Percentiles rank a stretch among this genome's conserved stretches.
Conservation (phyloP, 2,888 invertebrate genomes). For the Sicus ferrugineus region DNA sequence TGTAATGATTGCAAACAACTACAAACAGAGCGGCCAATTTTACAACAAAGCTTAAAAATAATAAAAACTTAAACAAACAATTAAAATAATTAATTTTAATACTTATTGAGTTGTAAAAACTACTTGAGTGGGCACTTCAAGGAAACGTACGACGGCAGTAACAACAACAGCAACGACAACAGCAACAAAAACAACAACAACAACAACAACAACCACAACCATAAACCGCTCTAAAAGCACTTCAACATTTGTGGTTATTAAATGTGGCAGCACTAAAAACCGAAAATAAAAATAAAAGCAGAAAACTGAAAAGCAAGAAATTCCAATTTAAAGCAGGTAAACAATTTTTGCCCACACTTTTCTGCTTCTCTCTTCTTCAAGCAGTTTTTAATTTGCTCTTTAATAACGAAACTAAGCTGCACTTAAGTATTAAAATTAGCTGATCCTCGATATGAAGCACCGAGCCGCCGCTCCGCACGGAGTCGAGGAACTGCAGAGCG, state of each 20-base stretch:
- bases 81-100: constrained; percentile 28
- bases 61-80: background rate
- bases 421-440: constrained; percentile 33
- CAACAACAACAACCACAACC: background rate
- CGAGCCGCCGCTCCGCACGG: background rate
- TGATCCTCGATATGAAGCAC: constrained; percentile 24
- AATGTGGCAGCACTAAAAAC: background rate
- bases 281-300: background rate
- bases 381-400: constrained; percentile 31
- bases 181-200: background rate
- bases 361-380: constrained; percentile 13
- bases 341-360: background rate
- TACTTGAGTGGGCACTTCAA: constrained; percentile 16
- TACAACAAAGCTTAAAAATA: background rate
- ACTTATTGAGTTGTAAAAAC: constrained; percentile 25
- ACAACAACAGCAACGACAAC: background rate
- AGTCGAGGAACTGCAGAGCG: background rate
- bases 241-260: background rate
- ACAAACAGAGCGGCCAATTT: background rate
- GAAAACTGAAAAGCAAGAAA: background rate
- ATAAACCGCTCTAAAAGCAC: background rate
- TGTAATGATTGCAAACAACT: background rate
- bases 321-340: constrained; percentile 1
- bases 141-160: background rate
- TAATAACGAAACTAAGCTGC: constrained; percentile 30